These are phyloP conservation scores for Dione juno DNA, from an alignment of 2,888 invertebrate species.

Conservation along the genomic window DNA sequence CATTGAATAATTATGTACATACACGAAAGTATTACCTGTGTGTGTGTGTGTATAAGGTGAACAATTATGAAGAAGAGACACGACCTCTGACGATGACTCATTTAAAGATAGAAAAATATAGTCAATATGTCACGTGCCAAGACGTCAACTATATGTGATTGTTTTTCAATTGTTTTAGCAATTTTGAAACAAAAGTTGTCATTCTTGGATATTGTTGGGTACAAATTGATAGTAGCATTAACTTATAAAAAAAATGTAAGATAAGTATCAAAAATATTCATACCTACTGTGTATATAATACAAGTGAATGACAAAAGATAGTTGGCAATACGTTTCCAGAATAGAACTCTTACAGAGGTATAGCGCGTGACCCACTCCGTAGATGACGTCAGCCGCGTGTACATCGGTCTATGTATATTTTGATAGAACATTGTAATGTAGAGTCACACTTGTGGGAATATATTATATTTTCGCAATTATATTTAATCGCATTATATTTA, in stretches of 20 bases:
- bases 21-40: background rate
- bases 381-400: conserved; percentile 48
- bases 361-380: conserved; percentile 46
- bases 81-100: background rate
- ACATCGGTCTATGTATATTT: conserved; percentile 33
- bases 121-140: background rate
- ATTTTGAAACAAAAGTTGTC: background rate
- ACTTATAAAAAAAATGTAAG: too few relatives aligned
- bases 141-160: background rate
- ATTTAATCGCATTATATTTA: too few relatives aligned
- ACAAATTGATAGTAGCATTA: too few relatives aligned
- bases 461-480: conserved; percentile 31
- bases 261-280: too few relatives aligned
- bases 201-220: too few relatives aligned
- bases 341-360: conserved; percentile 35
- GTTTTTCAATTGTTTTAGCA: background rate
- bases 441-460: conserved; percentile 41
- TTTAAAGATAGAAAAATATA: background rate
- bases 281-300: background rate
- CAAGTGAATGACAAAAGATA: conserved; percentile 11
- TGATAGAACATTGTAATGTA: conserved; percentile 29
- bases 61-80: background rate
- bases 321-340: conserved; percentile 21
- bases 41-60: background rate
- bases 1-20: conserved; percentile 1